Evolutionary conservation across 2,797 vertebrate species (phyloP).

Genomic region (Gymnothorax javanicus): DNA sequence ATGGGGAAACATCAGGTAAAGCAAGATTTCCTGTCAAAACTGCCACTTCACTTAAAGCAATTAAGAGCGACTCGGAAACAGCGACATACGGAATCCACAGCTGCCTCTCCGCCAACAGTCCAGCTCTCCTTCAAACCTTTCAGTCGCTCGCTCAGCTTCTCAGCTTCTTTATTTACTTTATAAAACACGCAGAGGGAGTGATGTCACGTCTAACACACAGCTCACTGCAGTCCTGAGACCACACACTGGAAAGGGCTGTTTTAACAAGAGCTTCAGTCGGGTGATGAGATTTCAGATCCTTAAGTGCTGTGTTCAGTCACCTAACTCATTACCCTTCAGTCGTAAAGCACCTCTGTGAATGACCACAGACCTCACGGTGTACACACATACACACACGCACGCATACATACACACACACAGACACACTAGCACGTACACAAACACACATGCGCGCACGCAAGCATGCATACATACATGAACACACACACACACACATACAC

Average conservation of each 20-base stretch:
- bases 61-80: not conserved
- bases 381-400: not conserved
- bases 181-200: not conserved
- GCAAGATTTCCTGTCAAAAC: not conserved
- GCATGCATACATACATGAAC: slow-evolving; percentile 39
- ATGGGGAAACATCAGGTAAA: too few relatives aligned
- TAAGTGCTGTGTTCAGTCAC: not conserved
- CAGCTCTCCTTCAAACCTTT: not conserved
- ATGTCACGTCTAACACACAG: not conserved
- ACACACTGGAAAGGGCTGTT: not conserved
- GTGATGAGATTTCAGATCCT: too few relatives aligned
- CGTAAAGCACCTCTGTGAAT: not conserved
- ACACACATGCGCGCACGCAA: slow-evolving; percentile 27
- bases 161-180: not conserved
- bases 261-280: too few relatives aligned
- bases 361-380: not conserved
- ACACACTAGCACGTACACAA: not conserved
- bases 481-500: not conserved
- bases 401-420: slow-evolving; percentile 28
- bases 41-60: not conserved
- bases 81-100: not conserved
- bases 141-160: not conserved
- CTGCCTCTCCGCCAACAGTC: not conserved
- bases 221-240: not conserved
- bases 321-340: slow-evolving; percentile 13